Base-by-base conservation (phyloP, 2,113 vertebrate species). In the Emydura subglobosa region DNA sequence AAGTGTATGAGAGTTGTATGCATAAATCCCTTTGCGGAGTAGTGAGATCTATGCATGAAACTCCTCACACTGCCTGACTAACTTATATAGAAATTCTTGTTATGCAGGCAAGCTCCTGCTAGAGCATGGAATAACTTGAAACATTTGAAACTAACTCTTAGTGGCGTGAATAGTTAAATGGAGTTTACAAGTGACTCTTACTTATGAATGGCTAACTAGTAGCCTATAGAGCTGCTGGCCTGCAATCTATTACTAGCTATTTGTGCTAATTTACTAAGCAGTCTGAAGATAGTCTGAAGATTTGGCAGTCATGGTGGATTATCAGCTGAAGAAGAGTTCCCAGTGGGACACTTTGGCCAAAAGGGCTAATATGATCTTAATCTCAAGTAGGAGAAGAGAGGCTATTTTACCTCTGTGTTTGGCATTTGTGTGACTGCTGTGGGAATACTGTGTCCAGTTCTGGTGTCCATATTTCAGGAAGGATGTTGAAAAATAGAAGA, bases 111-210 rank as follows among this genome's bases (percentile, higher is more conserved):
- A 1, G 55, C 61, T 92, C 78, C 91, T 78, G 55, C 72, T 85
- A 91, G 83, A 74, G 88, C 83, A 93, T 74, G 89, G 12, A 95
- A 86, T 79, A 25, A 57, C n/a, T 53, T 84, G 9, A 83, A 90
- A 47, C 50, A 92, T 83, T 83, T 68, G 80, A 49, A 93, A 89
- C 84, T 79, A 25, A 89, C 53, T 76, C 93, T 93, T 91, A 0
- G 0, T 9, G 82, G 47, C 34, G 61, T 19, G 0, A 0, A 2
- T 14, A 54, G 85, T 50, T 92, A 94, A 96, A 83, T 4, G 68
- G 87, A 78, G 83, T 94, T 96, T 94, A 86, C 79, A 82, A 86
- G 86, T 49, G 51, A 82, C 42, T 74, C 76, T 88, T 82, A n/a
- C 51, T 81, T 59, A 50, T 34, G 42, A 85, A 6, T 49, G 17